phyloP scores from a whole-genome alignment of 2,888 invertebrate species.

The Agrochola circellaris region DNA sequence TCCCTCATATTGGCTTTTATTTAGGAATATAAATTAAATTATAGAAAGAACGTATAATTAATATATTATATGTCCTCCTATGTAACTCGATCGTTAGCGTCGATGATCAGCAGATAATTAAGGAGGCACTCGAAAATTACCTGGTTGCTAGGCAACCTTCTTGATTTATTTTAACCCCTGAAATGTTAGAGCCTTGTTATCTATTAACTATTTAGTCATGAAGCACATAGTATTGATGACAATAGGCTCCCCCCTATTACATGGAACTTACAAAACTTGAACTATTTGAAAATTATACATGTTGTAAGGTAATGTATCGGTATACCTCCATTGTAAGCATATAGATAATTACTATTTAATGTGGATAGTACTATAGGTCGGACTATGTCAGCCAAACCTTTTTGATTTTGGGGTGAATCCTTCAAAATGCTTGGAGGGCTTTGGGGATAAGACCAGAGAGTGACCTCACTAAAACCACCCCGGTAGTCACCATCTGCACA shows the following conservation, averaged over 20 bases:
- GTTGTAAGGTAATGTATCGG: no score
- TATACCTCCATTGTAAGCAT: no score
- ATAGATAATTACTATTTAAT: no score
- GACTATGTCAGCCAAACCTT: no score
- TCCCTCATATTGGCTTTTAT: background rate
- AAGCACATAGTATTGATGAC: background rate
- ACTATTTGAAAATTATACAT: no score
- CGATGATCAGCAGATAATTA: constrained; percentile 14
- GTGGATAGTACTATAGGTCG: background rate
- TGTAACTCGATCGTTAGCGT: background rate
- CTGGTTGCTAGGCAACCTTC: constrained; percentile 17
- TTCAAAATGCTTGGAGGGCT: no score
- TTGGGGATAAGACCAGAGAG: no score
- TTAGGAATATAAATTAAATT: background rate
- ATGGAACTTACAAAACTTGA: background rate
- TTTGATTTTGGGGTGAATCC: no score
- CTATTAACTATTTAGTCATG: background rate
- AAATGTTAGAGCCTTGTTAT: constrained; percentile 10
- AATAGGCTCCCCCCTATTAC: background rate
- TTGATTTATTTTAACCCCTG: background rate
- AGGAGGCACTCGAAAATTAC: background rate
- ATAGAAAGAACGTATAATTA: no score
- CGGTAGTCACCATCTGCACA: no score
- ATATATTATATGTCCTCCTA: no score
- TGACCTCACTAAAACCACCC: no score